Conservation (phyloP, 1,140 invertebrate genomes). For the Nasonia giraulti region DNA sequence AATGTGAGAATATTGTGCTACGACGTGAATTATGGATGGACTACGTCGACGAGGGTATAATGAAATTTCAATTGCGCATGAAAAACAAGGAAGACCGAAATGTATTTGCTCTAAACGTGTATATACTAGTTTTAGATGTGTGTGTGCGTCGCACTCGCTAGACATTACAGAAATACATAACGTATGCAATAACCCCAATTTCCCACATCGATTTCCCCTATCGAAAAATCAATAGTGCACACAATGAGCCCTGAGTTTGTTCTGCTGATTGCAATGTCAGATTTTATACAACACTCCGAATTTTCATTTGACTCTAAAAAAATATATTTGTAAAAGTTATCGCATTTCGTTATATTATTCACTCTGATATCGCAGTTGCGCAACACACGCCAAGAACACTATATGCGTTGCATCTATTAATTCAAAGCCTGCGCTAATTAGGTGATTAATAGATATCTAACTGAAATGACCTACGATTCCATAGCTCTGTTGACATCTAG, state of each 20-base stretch:
- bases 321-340: too few species aligned
- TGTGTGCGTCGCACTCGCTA: background rate
- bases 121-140: background rate
- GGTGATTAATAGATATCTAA: conserved; percentile 23
- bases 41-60: too few species aligned
- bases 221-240: conserved; percentile 35
- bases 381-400: too few species aligned
- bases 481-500: background rate
- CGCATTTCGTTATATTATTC: too few species aligned
- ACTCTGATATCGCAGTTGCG: too few species aligned
- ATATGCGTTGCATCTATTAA: background rate
- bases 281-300: background rate
- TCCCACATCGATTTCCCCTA: conserved; percentile 27
- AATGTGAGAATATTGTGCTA: too few species aligned
- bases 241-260: background rate
- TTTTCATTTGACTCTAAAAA: too few species aligned
- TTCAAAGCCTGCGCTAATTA: background rate
- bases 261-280: background rate
- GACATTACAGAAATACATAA: conserved; percentile 1
- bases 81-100: background rate
- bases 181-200: conserved; percentile 35
- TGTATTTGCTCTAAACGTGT: background rate
- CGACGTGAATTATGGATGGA: too few species aligned
- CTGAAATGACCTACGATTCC: background rate
- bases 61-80: background rate